Base-by-base conservation (phyloP, 2,797 vertebrate species). In the Acropternis orthonyx region DNA sequence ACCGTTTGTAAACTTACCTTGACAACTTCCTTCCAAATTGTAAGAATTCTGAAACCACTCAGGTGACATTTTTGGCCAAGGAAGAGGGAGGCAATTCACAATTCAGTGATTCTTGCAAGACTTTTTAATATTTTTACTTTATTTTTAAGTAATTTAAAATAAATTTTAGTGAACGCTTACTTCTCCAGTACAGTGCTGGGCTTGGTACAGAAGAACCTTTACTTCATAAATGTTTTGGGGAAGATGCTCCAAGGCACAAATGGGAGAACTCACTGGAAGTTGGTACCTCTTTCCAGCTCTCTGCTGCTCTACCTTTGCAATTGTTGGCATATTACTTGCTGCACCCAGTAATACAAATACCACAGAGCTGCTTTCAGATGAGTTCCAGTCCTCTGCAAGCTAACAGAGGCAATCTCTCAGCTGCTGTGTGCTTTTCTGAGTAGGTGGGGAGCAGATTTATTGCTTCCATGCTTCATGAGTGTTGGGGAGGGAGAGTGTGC, bases 121-220 rank as follows among this genome's bases (percentile, higher is more conserved):
- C 28, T 92, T 96, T 89, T 88, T 18, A 83, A 85, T 46, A 1
- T 84, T 94, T 72, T 72, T 54, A 78, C 39, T 32, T 88, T 48
- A 62, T 51, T 73, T 19, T 9, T 2, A 36, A 65, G 81, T 90
- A 6, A 10, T 52, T 92, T 85, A 61, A 94, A 91, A 68, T 61
- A 55, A 91, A 88, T 91, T 87, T 55, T 85, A 85, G 55, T 55
- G 37, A 58, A 46, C 7, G 7, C 43, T 87, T 65, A 14, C 48
- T 92, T 88, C 30, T 77, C 37, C 44, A 62, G 52, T 75, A 22
- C 58, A 34, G 12, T 48, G 39, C 65, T 71, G 75, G 69, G 32
- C 48, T 83, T 85, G 84, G 68, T 85, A 66, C 75, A 89, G 49
- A 82, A 75, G 52, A 65, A 62, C 12, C 12, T 13, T 80, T 65